Percentiles rank a stretch among this genome's conserved stretches.
Evolutionary conservation across 2,888 invertebrate species (phyloP).

Genomic region (Agonum fuliginosum): DNA sequence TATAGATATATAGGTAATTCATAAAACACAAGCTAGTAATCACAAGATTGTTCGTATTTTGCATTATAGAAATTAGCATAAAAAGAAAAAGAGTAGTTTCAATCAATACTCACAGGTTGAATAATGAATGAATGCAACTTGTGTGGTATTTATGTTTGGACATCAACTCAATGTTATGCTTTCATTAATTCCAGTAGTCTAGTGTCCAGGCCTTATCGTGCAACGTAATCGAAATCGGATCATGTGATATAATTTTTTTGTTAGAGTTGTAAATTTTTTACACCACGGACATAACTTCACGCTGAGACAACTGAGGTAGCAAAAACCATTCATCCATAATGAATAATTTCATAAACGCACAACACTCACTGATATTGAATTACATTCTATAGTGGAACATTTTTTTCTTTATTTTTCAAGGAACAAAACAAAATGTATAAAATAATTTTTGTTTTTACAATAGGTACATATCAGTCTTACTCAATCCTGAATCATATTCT

Average conservation of each 20-base stretch:
- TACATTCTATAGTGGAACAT: too few relatives aligned
- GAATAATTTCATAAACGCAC: slow-evolving; percentile 38
- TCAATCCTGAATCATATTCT: too few relatives aligned
- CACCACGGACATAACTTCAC: slow-evolving; percentile 39
- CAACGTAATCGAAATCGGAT: slow-evolving; percentile 39
- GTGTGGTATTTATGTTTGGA: slow-evolving; percentile 13
- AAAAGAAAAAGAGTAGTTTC: too few relatives aligned
- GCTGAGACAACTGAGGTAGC: slow-evolving; percentile 45
- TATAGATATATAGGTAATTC: too few relatives aligned
- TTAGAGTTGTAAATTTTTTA: slow-evolving; percentile 36
- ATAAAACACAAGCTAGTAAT: too few relatives aligned
- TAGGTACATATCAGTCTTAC: too few relatives aligned
- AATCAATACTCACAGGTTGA: too few relatives aligned
- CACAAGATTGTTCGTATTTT: too few relatives aligned
- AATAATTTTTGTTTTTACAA: too few relatives aligned
- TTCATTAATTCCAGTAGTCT: slow-evolving; percentile 20
- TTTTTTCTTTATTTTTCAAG: too few relatives aligned
- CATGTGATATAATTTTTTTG: slow-evolving; percentile 47
- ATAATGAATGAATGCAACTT: slow-evolving; percentile 4
- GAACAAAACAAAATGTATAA: too few relatives aligned
- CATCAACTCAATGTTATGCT: background rate
- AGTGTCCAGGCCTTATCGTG: background rate
- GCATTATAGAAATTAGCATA: too few relatives aligned
- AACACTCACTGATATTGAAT: slow-evolving; percentile 5
- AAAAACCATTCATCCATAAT: slow-evolving; percentile 48